Evolutionary conservation across 1,140 invertebrate genomes (phyloP).

Genomic region (Heliconius melpomene): DNA sequence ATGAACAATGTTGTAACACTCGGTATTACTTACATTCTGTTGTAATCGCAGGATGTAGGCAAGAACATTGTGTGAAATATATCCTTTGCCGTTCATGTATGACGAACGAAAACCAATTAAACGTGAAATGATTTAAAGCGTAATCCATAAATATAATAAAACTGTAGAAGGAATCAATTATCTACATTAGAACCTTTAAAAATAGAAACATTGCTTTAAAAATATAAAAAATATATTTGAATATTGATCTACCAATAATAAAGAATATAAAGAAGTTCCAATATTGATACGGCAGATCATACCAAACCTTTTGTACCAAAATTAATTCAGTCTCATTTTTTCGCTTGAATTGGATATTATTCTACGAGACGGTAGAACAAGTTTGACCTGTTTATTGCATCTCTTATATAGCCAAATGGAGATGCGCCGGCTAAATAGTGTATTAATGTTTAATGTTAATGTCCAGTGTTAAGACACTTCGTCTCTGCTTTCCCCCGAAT

Average conservation of each 20-base stretch:
- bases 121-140: not conserved
- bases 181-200: too few species aligned
- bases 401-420: not conserved
- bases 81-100: constrained; percentile 30
- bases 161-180: too few species aligned
- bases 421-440: not conserved
- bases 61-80: constrained; percentile 25
- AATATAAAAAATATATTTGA: too few species aligned
- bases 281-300: not conserved
- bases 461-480: too few species aligned
- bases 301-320: not conserved
- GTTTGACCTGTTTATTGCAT: constrained; percentile 28
- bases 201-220: too few species aligned
- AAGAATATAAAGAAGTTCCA: too few species aligned
- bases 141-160: too few species aligned
- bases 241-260: too few species aligned
- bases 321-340: not conserved
- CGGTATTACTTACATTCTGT: constrained; percentile 10
- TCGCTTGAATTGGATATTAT: not conserved
- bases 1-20: not conserved
- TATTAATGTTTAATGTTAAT: too few species aligned
- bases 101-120: constrained; percentile 12
- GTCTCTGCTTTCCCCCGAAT: too few species aligned
- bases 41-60: constrained; percentile 33
- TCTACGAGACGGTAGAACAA: constrained; percentile 8